Conservation (phyloP, 1,140 invertebrate genomes). For the Metopolophium dirhodum region DNA sequence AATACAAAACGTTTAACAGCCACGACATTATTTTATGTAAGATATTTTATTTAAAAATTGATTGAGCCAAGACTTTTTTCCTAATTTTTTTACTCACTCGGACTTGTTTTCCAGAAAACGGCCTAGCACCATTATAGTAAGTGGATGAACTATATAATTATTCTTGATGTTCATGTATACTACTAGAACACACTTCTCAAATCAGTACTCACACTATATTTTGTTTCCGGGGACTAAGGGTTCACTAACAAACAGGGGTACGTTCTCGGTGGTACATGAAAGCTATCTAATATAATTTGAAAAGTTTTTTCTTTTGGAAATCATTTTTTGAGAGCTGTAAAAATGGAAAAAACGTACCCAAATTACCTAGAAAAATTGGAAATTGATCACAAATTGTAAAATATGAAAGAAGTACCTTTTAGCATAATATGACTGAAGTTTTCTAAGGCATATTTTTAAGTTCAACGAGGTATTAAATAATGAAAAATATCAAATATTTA, state of each 20-base stretch:
- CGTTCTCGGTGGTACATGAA: neutral
- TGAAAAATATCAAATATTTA: neutral
- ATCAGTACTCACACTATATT: neutral
- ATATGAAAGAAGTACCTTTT: neutral
- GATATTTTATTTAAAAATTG: neutral
- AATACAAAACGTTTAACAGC: neutral
- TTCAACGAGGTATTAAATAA: neutral
- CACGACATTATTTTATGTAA: no score
- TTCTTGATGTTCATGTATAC: neutral
- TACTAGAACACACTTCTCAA: neutral
- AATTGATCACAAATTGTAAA: neutral
- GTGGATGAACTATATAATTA: neutral
- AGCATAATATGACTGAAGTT: neutral
- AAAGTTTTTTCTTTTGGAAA: neutral
- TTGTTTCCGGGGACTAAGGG: neutral
- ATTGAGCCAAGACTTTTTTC: neutral
- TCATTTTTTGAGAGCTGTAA: neutral
- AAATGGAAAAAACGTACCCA: neutral
- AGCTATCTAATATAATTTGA: neutral
- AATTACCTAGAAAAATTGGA: neutral
- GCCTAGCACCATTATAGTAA: neutral
- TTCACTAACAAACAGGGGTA: neutral
- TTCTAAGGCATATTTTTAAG: neutral
- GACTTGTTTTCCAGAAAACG: neutral
- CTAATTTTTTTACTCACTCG: neutral